Base-by-base conservation (phyloP, 2,113 vertebrate species). In the Galemys pyrenaicus region DNA sequence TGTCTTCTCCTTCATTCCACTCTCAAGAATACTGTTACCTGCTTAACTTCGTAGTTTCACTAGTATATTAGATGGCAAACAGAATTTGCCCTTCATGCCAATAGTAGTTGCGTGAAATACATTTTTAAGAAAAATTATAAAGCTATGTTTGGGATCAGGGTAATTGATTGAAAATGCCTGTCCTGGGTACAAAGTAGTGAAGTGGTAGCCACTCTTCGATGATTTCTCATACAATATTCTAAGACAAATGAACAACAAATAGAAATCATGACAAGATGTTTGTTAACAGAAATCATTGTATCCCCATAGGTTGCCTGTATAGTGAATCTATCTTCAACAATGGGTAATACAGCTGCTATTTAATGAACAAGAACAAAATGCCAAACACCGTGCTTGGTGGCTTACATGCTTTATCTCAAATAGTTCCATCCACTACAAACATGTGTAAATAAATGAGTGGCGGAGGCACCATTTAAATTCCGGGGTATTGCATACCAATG, bases 61-160 rank as follows among this genome's bases (percentile, higher is more conserved):
- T 92, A 78, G 41, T 26, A 71, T 37, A 70, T 91, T 90, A 95
- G 56, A 80, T 56, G 30, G n/a, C 28, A 82, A 95, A 58, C 41
- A 86, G 30, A 77, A 94, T 94, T 93, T 75, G 87, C 83, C 83
- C 73, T 93, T 93, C 65, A 81, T 68, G 71, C 71, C 92, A 92
- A 65, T 92, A 87, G 46, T 74, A 89, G 83, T 71, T 93, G 37
- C 92, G 65, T 91, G 65, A 75, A 91, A 96, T 20, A 91, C 46
- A 67, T 44, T 91, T 92, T 88, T 91, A 73, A 86, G 51, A 93
- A 95, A 89, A 82, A 86, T 71, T 78, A 67, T 54, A 37, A 93
- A 37, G 41, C 77, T 84, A 3, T 62, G 4, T 75, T 81, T 75
- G 30, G 35, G 68, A 8, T 80, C 7, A 75, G 44, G 62, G 39